Conservation (phyloP, 2,113 vertebrate species). For the Prolemur simus region DNA sequence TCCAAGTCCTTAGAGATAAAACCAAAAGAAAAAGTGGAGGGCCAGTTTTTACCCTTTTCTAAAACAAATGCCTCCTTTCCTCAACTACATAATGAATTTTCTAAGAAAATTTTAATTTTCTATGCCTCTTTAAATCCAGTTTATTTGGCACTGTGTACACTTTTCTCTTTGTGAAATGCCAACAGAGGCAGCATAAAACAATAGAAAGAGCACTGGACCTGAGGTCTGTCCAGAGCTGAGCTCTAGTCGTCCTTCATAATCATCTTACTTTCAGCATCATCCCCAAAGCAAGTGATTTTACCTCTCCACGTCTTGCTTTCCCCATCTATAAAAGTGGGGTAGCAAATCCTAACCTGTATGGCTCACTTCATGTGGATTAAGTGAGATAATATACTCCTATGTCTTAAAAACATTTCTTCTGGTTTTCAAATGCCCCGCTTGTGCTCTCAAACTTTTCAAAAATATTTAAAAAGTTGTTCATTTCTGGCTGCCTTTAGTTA, state of each 20-base stretch:
- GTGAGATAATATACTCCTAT: not conserved
- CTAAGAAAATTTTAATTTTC: not conserved
- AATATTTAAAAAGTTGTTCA: not conserved
- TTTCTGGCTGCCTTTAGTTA: not conserved
- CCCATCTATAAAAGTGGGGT: not conserved
- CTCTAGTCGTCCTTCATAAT: not conserved
- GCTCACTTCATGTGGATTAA: not conserved
- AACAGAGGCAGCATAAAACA: not conserved
- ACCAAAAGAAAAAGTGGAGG: not conserved
- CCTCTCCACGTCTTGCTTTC: not conserved
- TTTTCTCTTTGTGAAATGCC: not conserved
- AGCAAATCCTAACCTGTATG: not conserved
- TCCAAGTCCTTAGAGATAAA: not conserved
- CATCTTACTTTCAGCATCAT: not conserved
- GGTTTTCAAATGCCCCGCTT: not conserved
- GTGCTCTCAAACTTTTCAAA: not conserved
- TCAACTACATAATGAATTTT: not conserved
- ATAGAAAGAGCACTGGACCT: not conserved
- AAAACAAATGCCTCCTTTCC: not conserved
- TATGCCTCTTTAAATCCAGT: not conserved
- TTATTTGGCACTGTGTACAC: not conserved
- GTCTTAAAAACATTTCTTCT: not conserved
- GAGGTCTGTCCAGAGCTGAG: not conserved
- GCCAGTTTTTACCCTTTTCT: not conserved
- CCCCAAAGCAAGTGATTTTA: not conserved